phyloP scores from a whole-genome alignment of 1,140 invertebrate genomes.

The Orius insidiosus region DNA sequence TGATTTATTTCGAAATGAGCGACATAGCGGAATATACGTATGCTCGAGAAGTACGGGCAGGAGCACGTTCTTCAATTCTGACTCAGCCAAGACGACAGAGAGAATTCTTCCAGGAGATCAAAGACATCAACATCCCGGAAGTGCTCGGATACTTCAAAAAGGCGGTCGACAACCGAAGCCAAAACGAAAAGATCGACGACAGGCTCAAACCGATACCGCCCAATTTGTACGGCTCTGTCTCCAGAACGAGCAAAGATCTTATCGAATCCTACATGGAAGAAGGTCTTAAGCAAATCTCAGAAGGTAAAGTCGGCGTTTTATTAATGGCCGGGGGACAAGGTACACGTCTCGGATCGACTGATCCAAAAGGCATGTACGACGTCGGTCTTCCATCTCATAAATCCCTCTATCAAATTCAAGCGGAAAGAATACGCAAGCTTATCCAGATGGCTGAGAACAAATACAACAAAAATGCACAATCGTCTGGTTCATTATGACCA shows the following conservation, averaged over 20 bases:
- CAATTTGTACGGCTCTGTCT: conserved; percentile 50
- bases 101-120: conserved; percentile 40
- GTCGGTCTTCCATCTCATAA: conserved; percentile 80
- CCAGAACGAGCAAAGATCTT: conserved; percentile 35
- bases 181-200: conserved; percentile 47
- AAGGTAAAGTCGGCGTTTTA: conserved; percentile 70
- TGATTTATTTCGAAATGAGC: conserved; percentile 20
- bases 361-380: conserved; percentile 96
- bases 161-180: conserved; percentile 35
- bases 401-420: conserved; percentile 88
- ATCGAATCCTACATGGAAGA: conserved; percentile 45
- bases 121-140: conserved; percentile 45
- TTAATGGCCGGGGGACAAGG: conserved; percentile 65
- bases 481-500: conserved; percentile 96
- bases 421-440: conserved; percentile 69
- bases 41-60: conserved; percentile 38
- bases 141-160: conserved; percentile 45
- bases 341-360: conserved; percentile 79
- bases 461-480: conserved; percentile 51
- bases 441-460: conserved; percentile 53
- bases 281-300: conserved; percentile 55
- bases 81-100: conserved; percentile 43
- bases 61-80: conserved; percentile 75
- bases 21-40: conserved; percentile 25
- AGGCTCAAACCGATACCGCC: conserved; percentile 66